Percentiles rank a stretch among this genome's conserved stretches.
phyloP scores from a whole-genome alignment of 2,113 vertebrate genomes.

The Carassius carassius region DNA sequence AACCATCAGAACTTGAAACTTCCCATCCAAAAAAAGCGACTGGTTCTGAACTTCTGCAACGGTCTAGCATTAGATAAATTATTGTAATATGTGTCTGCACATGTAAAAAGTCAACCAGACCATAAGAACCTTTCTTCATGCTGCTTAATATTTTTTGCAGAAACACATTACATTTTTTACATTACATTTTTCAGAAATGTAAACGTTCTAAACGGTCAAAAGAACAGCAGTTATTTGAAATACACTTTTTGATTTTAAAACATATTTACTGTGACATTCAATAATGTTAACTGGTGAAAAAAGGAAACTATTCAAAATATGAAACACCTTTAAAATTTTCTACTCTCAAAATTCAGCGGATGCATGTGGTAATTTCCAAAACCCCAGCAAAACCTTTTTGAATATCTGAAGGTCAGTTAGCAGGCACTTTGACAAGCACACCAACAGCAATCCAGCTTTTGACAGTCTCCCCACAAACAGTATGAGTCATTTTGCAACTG shows the following conservation, averaged over 20 bases:
- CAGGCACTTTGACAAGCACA: neutral
- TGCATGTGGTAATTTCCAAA: neutral
- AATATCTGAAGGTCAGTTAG: conserved; percentile 25
- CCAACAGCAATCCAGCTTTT: neutral
- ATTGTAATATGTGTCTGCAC: neutral
- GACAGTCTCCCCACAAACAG: conserved; percentile 2
- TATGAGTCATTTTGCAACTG: neutral
- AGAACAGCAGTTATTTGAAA: no score
- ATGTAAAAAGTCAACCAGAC: neutral
- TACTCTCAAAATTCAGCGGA: neutral
- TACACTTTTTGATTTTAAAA: no score
- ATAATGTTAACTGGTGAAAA: no score
- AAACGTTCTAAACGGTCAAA: no score
- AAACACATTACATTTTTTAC: no score
- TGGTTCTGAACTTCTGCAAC: neutral
- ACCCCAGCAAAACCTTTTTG: neutral
- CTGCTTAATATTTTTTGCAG: no score
- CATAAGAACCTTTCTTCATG: neutral
- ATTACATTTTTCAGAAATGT: no score
- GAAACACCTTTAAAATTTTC: neutral
- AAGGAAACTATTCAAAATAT: neutral
- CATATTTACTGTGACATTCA: no score
- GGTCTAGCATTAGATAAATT: neutral
- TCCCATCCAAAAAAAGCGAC: neutral
- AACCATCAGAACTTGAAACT: neutral